Evolutionary conservation across 1,140 invertebrate genomes (phyloP).

Genomic region (Gryon sp.): DNA sequence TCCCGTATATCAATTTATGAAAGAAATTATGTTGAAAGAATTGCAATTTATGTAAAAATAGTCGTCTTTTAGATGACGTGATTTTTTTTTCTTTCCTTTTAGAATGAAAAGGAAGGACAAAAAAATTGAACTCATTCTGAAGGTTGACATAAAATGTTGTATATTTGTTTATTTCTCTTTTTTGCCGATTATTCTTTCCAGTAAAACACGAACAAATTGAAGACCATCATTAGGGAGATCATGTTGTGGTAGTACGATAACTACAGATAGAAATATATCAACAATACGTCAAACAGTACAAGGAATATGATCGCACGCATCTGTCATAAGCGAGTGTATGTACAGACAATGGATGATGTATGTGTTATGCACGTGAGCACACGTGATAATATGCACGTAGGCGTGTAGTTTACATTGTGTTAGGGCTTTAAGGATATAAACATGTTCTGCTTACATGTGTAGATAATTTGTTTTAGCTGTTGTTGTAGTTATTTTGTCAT

Average conservation of each 20-base stretch:
- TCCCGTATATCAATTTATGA: too few species aligned
- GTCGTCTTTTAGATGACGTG: too few species aligned
- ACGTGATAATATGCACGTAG: conserved; percentile 31
- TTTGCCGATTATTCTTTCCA: background rate
- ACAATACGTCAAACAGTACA: conserved; percentile 37
- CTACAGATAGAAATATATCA: conserved; percentile 47
- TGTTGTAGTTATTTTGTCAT: conserved; percentile 11
- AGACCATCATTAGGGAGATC: conserved; percentile 5
- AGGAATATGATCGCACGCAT: conserved; percentile 39
- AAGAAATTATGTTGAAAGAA: too few species aligned
- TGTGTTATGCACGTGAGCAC: conserved; percentile 50
- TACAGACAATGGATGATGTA: conserved; percentile 53
- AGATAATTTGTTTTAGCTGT: conserved; percentile 14
- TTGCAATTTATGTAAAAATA: too few species aligned
- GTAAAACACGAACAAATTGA: background rate
- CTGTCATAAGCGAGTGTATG: conserved; percentile 36
- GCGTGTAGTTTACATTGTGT: conserved; percentile 27
- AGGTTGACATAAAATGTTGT: too few species aligned
- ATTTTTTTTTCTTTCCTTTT: too few species aligned
- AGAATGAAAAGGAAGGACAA: too few species aligned
- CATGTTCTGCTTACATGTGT: conserved; percentile 3
- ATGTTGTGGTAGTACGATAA: conserved; percentile 9
- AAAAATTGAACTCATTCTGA: too few species aligned
- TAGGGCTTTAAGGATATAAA: conserved; percentile 20
- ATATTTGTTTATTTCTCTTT: too few species aligned